Conservation (phyloP, 2,113 vertebrate species). For the Myotis yumanensis region DNA sequence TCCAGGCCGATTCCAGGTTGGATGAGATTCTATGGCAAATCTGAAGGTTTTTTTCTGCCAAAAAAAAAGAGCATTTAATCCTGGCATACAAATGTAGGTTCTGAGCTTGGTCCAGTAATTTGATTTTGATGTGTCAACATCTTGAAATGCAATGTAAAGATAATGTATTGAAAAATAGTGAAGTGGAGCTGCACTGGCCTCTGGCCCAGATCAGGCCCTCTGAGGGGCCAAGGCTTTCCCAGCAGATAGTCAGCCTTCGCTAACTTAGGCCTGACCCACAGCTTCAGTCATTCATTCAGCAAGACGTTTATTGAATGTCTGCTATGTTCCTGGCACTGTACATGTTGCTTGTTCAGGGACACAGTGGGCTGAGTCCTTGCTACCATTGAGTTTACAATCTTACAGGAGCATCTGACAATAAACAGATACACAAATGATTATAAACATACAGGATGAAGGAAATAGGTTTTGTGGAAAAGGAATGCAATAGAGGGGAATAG, state of each 20-base stretch:
- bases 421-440: neutral
- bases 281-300: neutral
- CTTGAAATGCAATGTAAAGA: slow-evolving; percentile 68
- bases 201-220: neutral
- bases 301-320: neutral
- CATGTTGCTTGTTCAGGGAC: neutral
- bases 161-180: slow-evolving; percentile 54
- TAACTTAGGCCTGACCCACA: neutral
- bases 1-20: slow-evolving; percentile 46
- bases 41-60: slow-evolving; percentile 61
- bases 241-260: neutral
- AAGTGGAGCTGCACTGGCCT: slow-evolving; percentile 33
- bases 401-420: neutral
- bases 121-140: slow-evolving; percentile 72
- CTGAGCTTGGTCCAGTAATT: slow-evolving; percentile 70
- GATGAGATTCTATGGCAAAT: slow-evolving; percentile 53
- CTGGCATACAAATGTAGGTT: slow-evolving; percentile 57
- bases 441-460: neutral
- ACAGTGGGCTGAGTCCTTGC: neutral
- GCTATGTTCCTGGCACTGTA: neutral
- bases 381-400: neutral
- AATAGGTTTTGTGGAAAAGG: neutral
- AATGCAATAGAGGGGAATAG: neutral
- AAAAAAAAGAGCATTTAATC: slow-evolving; percentile 71
- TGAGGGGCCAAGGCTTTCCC: neutral